A percentile compares a stretch with the other conserved stretches of the same genome.
Conservation (phyloP, 2,113 vertebrate species). For the Trinectes maculatus region DNA sequence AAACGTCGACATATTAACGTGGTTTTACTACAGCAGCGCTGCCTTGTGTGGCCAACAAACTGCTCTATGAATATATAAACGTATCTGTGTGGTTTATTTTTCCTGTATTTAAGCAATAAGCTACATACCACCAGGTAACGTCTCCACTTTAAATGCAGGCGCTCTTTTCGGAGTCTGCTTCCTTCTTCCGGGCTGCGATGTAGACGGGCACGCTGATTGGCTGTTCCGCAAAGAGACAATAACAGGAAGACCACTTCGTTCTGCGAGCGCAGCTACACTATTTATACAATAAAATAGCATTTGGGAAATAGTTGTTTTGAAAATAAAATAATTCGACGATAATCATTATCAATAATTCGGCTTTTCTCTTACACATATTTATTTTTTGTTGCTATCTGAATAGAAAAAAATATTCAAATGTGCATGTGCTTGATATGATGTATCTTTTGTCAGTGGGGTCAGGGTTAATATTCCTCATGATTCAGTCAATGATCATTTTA, state of each 20-base stretch:
- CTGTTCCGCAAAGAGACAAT: not conserved
- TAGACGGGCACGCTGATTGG: slow-evolving; percentile 61
- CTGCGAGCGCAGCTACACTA: not conserved
- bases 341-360: too few relatives aligned
- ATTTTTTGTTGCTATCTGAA: too few relatives aligned
- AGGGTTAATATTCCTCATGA: not conserved
- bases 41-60: not conserved
- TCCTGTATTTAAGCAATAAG: accelerated
- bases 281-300: too few relatives aligned
- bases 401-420: too few relatives aligned
- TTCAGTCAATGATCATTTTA: not conserved
- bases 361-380: too few relatives aligned
- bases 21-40: too few relatives aligned
- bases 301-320: too few relatives aligned
- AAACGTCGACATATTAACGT: not conserved
- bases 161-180: slow-evolving; percentile 63
- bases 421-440: too few relatives aligned
- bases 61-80: not conserved
- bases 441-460: not conserved
- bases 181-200: slow-evolving; percentile 65
- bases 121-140: slow-evolving; percentile 48
- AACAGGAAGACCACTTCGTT: not conserved
- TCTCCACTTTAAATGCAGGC: slow-evolving; percentile 65
- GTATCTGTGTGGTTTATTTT: not conserved
- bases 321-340: too few relatives aligned